Base-by-base conservation (phyloP, 1,140 invertebrate genomes). In the Ceratitis capitata region DNA sequence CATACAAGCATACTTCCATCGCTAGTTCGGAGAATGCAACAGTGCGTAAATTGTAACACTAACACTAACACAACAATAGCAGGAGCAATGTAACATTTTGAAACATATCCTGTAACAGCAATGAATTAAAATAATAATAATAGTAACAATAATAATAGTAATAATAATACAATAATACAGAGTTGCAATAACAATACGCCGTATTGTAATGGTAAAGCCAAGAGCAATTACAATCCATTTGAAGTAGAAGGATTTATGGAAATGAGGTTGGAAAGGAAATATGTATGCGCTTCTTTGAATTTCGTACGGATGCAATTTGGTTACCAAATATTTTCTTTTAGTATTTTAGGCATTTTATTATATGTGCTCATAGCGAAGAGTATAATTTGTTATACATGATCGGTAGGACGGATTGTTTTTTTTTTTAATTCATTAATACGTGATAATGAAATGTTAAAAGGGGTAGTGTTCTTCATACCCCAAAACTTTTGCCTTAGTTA, bases 11-110 rank as follows among this genome's bases (percentile, higher is more conserved):
- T 74, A 35, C 32, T 39, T 74, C 35, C 19, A 35, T 78, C 39
- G 35, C 69, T 29, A 5, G 23, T 26, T 45, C 69, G 26, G 23
- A 78, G 42, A 78, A 78, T 45, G 69, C 69, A 78, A 78, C 69
- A 45, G 69, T 78, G 69, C 35, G 69, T 78, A 78, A 78, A 78
- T 78, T 45, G 69, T 47, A 3, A 78, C 39, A 78, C 69, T 78
- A 78, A 78, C 32, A 69, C 29, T 32, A 64, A 64, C 7, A 64
- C 32, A 39, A 64, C 12, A 61, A 12, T 26, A 6, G 19, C 56
- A 29, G n/a, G n/a, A n/a, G n/a, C n/a, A 26, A 26, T 12, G 32
- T 2, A 78, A 78, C 69, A 78, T 78, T 78, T 61, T 26, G 56
- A 26, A 61, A 61, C 56, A 61, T 61, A 61, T 78, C 69, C 69